These are phyloP conservation scores for Heteractis magnifica DNA, from an alignment of 92 coral and sea anemone genomes.

Conservation along the genomic window DNA sequence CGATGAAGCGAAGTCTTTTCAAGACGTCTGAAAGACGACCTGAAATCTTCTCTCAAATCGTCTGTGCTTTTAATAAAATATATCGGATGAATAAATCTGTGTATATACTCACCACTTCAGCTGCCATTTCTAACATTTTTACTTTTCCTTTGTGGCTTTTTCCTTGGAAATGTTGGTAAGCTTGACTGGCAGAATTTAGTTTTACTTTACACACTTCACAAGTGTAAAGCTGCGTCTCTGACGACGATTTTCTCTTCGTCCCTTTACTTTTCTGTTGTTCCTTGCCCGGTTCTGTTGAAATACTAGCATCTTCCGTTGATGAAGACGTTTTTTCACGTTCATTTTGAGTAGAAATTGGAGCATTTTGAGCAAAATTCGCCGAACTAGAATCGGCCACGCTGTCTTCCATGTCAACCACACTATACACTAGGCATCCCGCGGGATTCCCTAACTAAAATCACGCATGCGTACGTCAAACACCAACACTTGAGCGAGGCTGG, in stretches of 20 bases:
- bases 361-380: background rate
- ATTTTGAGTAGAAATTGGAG: background rate
- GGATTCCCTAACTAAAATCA: background rate
- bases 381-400: background rate
- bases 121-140: slow-evolving; percentile 43
- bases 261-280: slow-evolving; percentile 29
- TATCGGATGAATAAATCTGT: background rate
- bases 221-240: slow-evolving; percentile 23
- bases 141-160: slow-evolving; percentile 73
- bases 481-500: background rate
- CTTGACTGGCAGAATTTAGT: slow-evolving; percentile 77
- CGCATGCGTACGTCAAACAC: background rate
- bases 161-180: slow-evolving; percentile 79
- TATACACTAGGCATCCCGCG: background rate
- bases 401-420: slow-evolving; percentile 3
- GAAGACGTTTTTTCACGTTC: background rate
- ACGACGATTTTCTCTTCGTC: slow-evolving; percentile 46
- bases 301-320: background rate
- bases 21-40: background rate
- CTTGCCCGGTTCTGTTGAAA: background rate
- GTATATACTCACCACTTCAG: slow-evolving; percentile 34
- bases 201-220: slow-evolving; percentile 77
- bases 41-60: background rate
- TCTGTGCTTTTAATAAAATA: background rate
- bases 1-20: background rate